Conservation (phyloP, 1,140 invertebrate species). For the Oryctes rhinoceros region DNA sequence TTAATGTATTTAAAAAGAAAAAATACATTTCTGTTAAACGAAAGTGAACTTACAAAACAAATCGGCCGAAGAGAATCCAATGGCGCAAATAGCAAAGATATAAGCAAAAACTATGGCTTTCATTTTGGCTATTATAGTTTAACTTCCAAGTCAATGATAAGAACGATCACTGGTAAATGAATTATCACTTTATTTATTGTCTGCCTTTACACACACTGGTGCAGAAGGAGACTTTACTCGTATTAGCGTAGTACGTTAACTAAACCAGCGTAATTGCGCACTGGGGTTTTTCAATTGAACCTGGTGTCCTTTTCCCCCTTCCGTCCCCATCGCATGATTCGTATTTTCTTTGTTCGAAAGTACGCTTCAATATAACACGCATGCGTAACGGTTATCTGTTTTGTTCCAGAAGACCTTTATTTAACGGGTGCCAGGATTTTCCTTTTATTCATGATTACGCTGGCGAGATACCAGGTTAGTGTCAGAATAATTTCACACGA, state of each 20-base stretch:
- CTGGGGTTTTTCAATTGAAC: slow-evolving; percentile 17
- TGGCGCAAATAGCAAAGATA: slow-evolving; percentile 59
- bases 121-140: slow-evolving; percentile 59
- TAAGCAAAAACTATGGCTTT: slow-evolving; percentile 59
- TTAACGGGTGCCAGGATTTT: not conserved
- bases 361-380: slow-evolving; percentile 19
- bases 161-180: not conserved
- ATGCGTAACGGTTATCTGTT: slow-evolving; percentile 16
- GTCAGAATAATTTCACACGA: not conserved
- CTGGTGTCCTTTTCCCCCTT: not conserved
- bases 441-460: slow-evolving; percentile 59
- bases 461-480: slow-evolving; percentile 61
- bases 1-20: too few relatives aligned
- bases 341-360: slow-evolving; percentile 26
- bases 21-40: not conserved
- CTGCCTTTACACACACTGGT: slow-evolving; percentile 89
- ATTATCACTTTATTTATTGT: slow-evolving; percentile 45
- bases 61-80: slow-evolving; percentile 58
- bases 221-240: slow-evolving; percentile 77
- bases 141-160: slow-evolving; percentile 23
- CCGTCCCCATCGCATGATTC: not conserved
- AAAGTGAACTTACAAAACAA: slow-evolving; percentile 65
- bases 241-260: not conserved
- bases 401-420: slow-evolving; percentile 34
- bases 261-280: slow-evolving; percentile 30